Evolutionary conservation across 2,888 invertebrate genomes (phyloP), one percentile per base, ranked within the genome.

Genomic region (Margaritifera margaritifera): DNA sequence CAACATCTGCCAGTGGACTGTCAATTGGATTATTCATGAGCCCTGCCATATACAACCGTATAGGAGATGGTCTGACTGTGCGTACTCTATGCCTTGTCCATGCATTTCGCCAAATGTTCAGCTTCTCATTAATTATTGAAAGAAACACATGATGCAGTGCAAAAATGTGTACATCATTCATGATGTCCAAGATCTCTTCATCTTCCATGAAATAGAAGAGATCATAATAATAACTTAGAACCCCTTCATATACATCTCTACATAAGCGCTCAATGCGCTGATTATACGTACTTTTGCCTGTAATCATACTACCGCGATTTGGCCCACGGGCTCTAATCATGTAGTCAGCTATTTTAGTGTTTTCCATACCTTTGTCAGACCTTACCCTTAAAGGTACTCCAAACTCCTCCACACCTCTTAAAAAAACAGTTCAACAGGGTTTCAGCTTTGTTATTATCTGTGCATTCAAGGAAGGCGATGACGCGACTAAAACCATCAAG

Each of bases 401-500:
- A 52, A 59, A 59, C n/a, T 66, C 59, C 8, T 51, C 0, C n/a
- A 53, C 55, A 4, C 66, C 60, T 19, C 6, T 3, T 4, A n/a
- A n/a, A 27, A 42, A 73, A 73, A 55, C 68, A 72, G 31, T 69
- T 25, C 2, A 61, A 64, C 19, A 69, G 27, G 11, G 72, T 72
- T 2, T 55, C 42, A n/a, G 75, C 69, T 69, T 64, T 72, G 53
- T 75, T 72, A 57, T 75, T 70, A 42, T 70, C 66, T 24, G 55
- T 52, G 56, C 70, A 72, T 64, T 68, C 60, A 20, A 72, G 66
- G 59, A 62, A 72, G 4, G 56, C 62, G 4, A 70, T 25, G 19
- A 70, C 31, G 5, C 72, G 62, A 50, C 72, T 70, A 53, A 75
- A 75, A n/a, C 68, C 72, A 67, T 75, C 75, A n/a, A 72, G 56